phyloP scores from a whole-genome alignment of 2,113 vertebrate species.

The Protobothrops flavoviridis region DNA sequence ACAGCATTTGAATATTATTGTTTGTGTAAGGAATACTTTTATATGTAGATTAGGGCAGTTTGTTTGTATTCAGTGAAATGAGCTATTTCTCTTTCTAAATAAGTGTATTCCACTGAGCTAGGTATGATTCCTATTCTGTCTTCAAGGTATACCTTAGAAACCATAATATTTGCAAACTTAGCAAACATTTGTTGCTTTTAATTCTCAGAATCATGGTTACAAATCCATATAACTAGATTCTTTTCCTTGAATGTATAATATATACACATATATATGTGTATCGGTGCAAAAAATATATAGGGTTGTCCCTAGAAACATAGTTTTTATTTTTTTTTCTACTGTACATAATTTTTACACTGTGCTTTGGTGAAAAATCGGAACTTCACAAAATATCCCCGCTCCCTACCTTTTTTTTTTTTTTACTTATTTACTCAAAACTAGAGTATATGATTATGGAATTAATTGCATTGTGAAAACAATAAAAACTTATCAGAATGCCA shows the following conservation, averaged over 20 bases:
- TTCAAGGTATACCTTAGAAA: background rate
- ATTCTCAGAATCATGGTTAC: background rate
- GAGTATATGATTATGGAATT: background rate
- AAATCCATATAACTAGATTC: background rate
- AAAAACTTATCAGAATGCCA: background rate
- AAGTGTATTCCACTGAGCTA: background rate
- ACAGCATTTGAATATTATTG: slow-evolving; percentile 35
- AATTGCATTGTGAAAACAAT: background rate
- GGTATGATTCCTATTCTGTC: slow-evolving; percentile 16
- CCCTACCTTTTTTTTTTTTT: background rate
- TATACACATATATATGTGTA: background rate
- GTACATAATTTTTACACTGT: background rate
- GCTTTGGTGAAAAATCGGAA: background rate
- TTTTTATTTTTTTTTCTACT: background rate
- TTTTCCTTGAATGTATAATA: background rate
- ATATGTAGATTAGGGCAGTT: background rate
- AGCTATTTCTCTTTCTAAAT: background rate
- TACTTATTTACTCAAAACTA: background rate
- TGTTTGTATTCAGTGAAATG: background rate
- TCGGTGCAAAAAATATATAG: background rate
- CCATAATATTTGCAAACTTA: slow-evolving; percentile 22
- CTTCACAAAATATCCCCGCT: background rate
- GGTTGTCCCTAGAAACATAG: background rate
- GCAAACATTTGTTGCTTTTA: slow-evolving; percentile 9
- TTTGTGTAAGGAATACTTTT: slow-evolving; percentile 28